phyloP scores from a whole-genome alignment of 2,797 vertebrate species.

The Rhinatrema bivittatum region DNA sequence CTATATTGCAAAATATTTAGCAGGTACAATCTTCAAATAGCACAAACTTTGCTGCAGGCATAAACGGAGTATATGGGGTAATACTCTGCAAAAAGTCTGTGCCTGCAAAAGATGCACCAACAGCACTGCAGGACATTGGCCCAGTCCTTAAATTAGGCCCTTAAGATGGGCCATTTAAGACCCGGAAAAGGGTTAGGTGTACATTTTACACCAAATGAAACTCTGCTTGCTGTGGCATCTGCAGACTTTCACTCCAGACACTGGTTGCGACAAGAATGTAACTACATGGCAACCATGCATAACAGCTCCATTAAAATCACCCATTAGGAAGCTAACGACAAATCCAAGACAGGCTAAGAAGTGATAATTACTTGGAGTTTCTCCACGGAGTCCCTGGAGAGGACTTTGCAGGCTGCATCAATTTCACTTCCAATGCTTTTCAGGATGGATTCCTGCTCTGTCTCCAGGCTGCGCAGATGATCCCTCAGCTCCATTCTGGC shows the following conservation, averaged over 20 bases:
- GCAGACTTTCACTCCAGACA: constrained; percentile 1
- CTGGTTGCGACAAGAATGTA: neutral
- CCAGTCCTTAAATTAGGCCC: no score
- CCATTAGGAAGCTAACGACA: constrained; percentile 22
- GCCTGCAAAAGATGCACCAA: no score
- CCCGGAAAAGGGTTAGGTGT: no score
- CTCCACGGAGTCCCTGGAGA: constrained; percentile 68
- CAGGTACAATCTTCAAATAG: no score
- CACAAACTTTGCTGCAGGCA: no score
- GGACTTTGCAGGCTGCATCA: constrained; percentile 68
- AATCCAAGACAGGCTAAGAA: constrained; percentile 40
- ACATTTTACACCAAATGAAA: no score
- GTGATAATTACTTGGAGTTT: constrained; percentile 76
- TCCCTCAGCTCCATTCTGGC: constrained; percentile 60
- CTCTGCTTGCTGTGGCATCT: neutral
- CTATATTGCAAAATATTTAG: no score
- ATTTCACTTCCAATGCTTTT: constrained; percentile 73
- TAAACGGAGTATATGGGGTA: no score
- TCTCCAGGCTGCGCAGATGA: constrained; percentile 63
- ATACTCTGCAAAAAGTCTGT: no score
- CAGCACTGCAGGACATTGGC: no score
- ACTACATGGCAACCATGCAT: neutral
- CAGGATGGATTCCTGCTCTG: constrained; percentile 74
- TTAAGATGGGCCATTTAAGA: no score
- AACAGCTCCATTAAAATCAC: constrained; percentile 7